phyloP scores from a whole-genome alignment of 2,113 vertebrate species.

The Rhabdornis inornatus region DNA sequence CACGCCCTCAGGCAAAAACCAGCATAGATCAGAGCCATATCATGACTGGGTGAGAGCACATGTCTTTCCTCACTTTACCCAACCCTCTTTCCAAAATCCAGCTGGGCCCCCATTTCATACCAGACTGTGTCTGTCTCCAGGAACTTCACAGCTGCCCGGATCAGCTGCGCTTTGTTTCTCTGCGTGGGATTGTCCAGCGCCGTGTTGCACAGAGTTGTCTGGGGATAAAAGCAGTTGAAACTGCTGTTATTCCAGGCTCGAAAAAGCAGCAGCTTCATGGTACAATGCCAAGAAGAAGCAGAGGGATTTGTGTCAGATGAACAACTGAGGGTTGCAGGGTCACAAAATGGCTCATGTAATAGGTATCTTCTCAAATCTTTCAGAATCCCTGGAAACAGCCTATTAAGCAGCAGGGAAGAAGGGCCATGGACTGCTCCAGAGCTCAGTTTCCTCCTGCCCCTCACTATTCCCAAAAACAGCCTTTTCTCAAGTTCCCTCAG shows the following conservation, averaged over 20 bases:
- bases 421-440: neutral
- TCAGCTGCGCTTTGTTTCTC: slow-evolving; percentile 83
- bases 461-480: neutral
- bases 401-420: neutral
- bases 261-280: neutral
- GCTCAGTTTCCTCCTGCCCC: neutral
- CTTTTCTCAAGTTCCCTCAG: neutral
- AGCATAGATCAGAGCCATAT: neutral
- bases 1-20: neutral
- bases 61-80: neutral
- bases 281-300: neutral
- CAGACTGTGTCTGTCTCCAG: slow-evolving; percentile 96
- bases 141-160: slow-evolving; percentile 87
- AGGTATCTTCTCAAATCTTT: neutral
- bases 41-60: fast-evolving
- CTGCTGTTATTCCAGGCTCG: neutral
- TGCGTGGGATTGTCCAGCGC: slow-evolving; percentile 93
- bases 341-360: fast-evolving
- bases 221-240: neutral
- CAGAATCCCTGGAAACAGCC: neutral
- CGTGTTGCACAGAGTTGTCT: slow-evolving; percentile 96
- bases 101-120: slow-evolving; percentile 54
- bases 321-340: neutral
- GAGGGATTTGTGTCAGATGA: neutral
- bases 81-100: neutral